Evolutionary conservation across 2,113 vertebrate species (phyloP).

Genomic region (Seriola rivoliana): DNA sequence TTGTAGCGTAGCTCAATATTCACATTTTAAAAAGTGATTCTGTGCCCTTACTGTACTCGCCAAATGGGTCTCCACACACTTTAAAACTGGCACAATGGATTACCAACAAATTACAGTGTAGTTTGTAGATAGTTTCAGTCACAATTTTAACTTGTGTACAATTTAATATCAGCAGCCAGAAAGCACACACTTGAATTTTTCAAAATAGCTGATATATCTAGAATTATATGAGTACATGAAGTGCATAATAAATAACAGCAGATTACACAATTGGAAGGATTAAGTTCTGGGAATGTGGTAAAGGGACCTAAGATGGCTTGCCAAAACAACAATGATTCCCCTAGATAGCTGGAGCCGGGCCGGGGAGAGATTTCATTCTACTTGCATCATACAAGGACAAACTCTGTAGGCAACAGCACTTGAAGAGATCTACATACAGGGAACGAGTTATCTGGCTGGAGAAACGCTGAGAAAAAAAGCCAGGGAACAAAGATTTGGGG

Average conservation of each 20-base stretch:
- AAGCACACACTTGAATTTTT: background rate
- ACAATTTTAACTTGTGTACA: background rate
- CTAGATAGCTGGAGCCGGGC: conserved; percentile 33
- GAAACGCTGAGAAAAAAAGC: conserved; percentile 30
- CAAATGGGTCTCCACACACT: background rate
- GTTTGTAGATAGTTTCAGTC: background rate
- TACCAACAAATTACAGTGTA: background rate
- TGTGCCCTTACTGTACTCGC: background rate
- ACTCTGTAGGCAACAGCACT: conserved; percentile 37
- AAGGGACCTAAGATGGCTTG: conserved; percentile 17
- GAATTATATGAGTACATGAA: background rate
- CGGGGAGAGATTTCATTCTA: conserved; percentile 60
- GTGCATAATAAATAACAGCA: conserved; percentile 23
- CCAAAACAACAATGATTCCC: conserved; percentile 52
- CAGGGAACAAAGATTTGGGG: background rate
- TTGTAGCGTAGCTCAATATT: conserved; percentile 29
- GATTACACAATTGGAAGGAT: conserved; percentile 27
- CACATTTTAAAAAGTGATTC: conserved; percentile 24
- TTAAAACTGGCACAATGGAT: background rate
- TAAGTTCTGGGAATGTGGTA: conserved; percentile 27
- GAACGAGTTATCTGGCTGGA: conserved; percentile 27
- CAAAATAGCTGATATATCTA: conserved; percentile 4
- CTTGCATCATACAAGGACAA: conserved; percentile 75
- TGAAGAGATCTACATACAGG: conserved; percentile 43
- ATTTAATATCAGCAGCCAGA: background rate